These are phyloP conservation scores for Polypedilum vanderplanki DNA, from an alignment of 1,140 invertebrate genomes.

Conservation along the genomic window DNA sequence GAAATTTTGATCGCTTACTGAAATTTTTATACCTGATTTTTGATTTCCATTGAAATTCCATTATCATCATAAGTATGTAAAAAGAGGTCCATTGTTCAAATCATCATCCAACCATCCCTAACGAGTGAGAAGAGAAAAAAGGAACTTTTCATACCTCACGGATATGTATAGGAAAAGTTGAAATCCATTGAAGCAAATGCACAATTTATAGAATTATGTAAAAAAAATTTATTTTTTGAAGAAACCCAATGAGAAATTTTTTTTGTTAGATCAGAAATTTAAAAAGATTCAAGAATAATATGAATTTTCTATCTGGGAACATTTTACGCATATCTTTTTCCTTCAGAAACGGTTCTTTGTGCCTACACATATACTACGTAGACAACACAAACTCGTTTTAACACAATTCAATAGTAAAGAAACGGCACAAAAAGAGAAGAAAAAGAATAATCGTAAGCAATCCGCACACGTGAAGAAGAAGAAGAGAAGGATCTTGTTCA, in stretches of 20 bases:
- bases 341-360: neutral
- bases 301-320: neutral
- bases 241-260: neutral
- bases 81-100: constrained; percentile 10
- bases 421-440: constrained; percentile 1
- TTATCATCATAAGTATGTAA: constrained; percentile 11
- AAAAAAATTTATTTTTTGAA: neutral
- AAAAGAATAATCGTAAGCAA: neutral
- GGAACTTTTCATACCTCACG: neutral
- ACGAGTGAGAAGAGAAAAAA: neutral
- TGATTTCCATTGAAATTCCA: constrained; percentile 5
- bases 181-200: constrained; percentile 23
- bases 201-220: neutral
- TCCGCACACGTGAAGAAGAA: constrained; percentile 25
- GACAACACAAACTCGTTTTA: neutral
- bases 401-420: neutral
- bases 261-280: neutral
- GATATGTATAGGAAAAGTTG: neutral
- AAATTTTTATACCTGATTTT: constrained; percentile 23
- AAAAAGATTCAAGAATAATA: too few relatives aligned
- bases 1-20: constrained; percentile 2
- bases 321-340: constrained; percentile 14
- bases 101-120: neutral
- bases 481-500: neutral
- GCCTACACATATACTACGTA: neutral